Conservation (phyloP, 2,888 invertebrate genomes). For the Orthosia gothica region DNA sequence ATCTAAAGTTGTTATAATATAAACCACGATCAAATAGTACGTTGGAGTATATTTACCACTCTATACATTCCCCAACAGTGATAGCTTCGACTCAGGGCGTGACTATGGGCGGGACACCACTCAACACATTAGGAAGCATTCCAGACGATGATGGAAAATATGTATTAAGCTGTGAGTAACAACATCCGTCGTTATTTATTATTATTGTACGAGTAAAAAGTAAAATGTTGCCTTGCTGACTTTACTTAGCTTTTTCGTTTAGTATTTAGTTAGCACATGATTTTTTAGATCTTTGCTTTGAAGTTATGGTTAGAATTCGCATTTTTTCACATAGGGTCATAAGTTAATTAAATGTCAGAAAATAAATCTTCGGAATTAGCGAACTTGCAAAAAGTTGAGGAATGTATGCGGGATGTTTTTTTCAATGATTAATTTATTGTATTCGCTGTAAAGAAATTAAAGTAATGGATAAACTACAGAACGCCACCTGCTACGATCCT, state of each 20-base stretch:
- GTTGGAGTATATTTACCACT: constrained; percentile 43
- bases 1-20: too few species aligned
- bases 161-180: constrained; percentile 47
- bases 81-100: constrained; percentile 66
- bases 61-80: constrained; percentile 49
- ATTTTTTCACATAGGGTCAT: too few species aligned
- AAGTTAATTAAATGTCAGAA: too few species aligned
- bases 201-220: constrained; percentile 7
- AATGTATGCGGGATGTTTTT: too few species aligned
- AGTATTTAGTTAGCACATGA: too few species aligned
- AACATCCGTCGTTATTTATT: constrained; percentile 24
- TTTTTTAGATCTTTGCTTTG: background rate
- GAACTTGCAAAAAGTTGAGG: too few species aligned
- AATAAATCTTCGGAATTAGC: too few species aligned
- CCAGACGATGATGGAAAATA: constrained; percentile 67
- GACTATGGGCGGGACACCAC: constrained; percentile 65
- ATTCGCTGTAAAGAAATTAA: too few species aligned
- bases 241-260: background rate
- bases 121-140: constrained; percentile 70
- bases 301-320: too few species aligned
- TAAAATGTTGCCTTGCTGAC: background rate
- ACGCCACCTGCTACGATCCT: too few species aligned
- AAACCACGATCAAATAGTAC: background rate
- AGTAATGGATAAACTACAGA: too few species aligned
- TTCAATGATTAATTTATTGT: too few species aligned